Conservation (phyloP, 1,140 invertebrate species). For the Trichonephila clavata region DNA sequence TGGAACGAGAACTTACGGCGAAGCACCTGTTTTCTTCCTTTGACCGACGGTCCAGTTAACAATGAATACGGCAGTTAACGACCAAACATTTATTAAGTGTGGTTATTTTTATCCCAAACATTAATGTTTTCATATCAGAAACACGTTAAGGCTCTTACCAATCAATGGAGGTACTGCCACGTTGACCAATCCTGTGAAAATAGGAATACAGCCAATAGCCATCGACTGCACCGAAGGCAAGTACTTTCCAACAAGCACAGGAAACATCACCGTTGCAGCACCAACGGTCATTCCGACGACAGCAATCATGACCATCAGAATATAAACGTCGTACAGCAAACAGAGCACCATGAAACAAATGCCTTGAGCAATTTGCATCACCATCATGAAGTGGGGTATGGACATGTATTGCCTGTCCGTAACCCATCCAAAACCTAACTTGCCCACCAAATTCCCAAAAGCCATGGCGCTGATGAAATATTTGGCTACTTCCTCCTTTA, state of each 20-base stretch:
- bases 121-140: too few species aligned
- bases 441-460: slow-evolving; percentile 34
- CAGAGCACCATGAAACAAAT: slow-evolving; percentile 23
- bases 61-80: too few species aligned
- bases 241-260: slow-evolving; percentile 50
- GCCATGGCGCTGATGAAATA: slow-evolving; percentile 64
- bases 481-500: slow-evolving; percentile 28
- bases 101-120: too few species aligned
- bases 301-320: not conserved
- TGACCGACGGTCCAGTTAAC: too few species aligned
- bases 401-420: slow-evolving; percentile 40
- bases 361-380: slow-evolving; percentile 42
- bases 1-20: too few species aligned
- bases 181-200: slow-evolving; percentile 2
- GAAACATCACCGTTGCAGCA: slow-evolving; percentile 50
- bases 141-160: not conserved
- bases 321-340: slow-evolving; percentile 9
- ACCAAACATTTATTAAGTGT: too few species aligned
- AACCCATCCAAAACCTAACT: slow-evolving; percentile 56
- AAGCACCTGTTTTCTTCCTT: too few species aligned
- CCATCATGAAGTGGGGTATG: slow-evolving; percentile 49
- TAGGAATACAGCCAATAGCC: slow-evolving; percentile 46
- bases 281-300: slow-evolving; percentile 43
- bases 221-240: slow-evolving; percentile 53
- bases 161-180: slow-evolving; percentile 52